Base-by-base conservation (phyloP, 2,888 invertebrate genomes). In the Drosophila robusta region DNA sequence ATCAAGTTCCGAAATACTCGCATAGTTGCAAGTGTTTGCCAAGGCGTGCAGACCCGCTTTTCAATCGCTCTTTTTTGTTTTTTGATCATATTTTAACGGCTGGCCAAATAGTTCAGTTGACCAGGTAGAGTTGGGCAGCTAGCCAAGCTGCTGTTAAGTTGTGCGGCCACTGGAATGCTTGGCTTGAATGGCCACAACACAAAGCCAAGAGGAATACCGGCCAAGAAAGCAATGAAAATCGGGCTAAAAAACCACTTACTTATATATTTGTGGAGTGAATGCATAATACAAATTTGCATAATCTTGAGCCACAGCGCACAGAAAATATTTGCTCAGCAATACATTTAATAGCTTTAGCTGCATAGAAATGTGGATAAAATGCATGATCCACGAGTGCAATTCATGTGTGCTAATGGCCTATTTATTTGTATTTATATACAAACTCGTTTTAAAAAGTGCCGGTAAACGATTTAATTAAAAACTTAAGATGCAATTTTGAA, bases 101-200 rank as follows among this genome's bases (percentile, higher is more conserved):
- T 57, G 56, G 75, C 78, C 84, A 83, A 83, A 79, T 79, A 84
- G 81, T 87, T 84, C 81, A 86, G 71, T 80, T 86, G 83, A 84
- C 87, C 83, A 84, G 87, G 79, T 79, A 81, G 77, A 81, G 74
- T 67, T 62, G 67, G 83, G 75, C 86, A 83, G 67, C 44, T 64
- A 82, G 78, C 83, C 82, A 78, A 82, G 78, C 55, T 54, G 51
- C 36, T 24, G 34, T 55, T 60, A 16, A 66, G 41, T 50, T 57
- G 56, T 39, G 44, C 54, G 58, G 72, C 69, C 78, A 63, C 56
- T 87, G 87, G 81, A 87, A 84, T 84, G 87, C 68, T 81, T 58
- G 60, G 81, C 87, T 77, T 81, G 54, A 87, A 65, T 84, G 87
- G 54, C 54, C 84, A 67, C 51, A 70, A 46, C 34, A 64, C 55